Base-by-base conservation (phyloP, 2,888 invertebrate species). In the Drosophila phalerata region DNA sequence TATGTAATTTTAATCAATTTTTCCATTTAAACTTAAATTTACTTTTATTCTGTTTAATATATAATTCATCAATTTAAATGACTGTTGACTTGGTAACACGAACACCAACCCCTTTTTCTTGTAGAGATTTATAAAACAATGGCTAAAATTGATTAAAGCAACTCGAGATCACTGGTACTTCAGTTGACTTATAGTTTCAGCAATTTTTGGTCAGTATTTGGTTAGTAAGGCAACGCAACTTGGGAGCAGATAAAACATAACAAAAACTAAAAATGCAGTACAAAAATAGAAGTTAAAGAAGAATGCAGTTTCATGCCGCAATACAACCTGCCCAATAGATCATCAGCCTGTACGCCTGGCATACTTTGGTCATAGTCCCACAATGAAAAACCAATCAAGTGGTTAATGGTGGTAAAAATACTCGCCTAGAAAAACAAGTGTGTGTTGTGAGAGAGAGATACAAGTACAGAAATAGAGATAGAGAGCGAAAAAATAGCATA, bases 351-450 rank as follows among this genome's bases (percentile, higher is more conserved):
- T 90, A 95, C 94, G 92, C 96, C 96, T 77, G 95, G 94, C 93
- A 96, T 94, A 89, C 95, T 95, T 88, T 96, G 95, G 94, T 97
- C 97, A 95, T 95, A 96, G 94, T 97, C 97, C 96, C 96, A 97
- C 91, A 96, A 93, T 93, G 95, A 95, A 93, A 96, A 94, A 93
- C 94, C 94, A 93, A 96, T 93, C 93, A 94, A 94, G 94, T 97
- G 96, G 91, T 95, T 94, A 94, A 95, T 94, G 92, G 94, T 94
- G 91, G 96, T 95, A 94, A 97, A 94, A 94, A 95, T 93, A 91
- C 64, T 38, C 76, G 96, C 96, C 97, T 97, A 93, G 85, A 84
- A 86, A 58, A 80, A 77, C 78, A 85, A 79, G 56, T 73, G 75
- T 74, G 82, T 86, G 47, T 73, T 51, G 62, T 60, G 48, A 48